Evolutionary conservation across 2,113 vertebrate species (phyloP).

Genomic region (Rhadina sibilatrix): DNA sequence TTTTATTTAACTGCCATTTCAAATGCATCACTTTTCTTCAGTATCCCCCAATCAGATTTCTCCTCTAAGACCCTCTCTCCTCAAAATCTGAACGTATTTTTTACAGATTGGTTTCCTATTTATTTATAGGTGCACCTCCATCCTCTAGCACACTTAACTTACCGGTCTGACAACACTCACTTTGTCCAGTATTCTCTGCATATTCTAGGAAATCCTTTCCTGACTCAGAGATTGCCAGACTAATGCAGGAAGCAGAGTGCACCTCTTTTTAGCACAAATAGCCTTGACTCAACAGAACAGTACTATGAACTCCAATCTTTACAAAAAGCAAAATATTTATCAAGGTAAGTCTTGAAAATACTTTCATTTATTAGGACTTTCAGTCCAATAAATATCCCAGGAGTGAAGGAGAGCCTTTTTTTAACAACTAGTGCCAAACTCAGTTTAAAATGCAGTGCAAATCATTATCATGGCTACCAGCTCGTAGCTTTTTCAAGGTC

Average conservation of each 20-base stretch:
- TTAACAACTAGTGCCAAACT: neutral
- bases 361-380: neutral
- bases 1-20: slow-evolving; percentile 14
- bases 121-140: neutral
- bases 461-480: neutral
- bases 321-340: neutral
- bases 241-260: neutral
- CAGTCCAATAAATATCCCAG: neutral
- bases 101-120: neutral
- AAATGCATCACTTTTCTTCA: neutral
- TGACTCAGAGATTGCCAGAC: neutral
- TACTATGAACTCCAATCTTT: neutral
- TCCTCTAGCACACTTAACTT: neutral
- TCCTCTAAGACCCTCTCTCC: neutral
- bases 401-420: neutral
- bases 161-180: neutral
- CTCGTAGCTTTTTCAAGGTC: neutral
- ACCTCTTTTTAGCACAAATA: neutral
- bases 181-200: neutral
- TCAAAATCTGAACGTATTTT: neutral
- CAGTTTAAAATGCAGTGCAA: neutral
- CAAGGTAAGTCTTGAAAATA: neutral
- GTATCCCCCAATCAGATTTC: neutral
- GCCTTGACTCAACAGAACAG: neutral
- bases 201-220: neutral